Evolutionary conservation across 2,113 vertebrate genomes (phyloP), one percentile per base, ranked within the genome.

Genomic region (Seriola aureovittata): DNA sequence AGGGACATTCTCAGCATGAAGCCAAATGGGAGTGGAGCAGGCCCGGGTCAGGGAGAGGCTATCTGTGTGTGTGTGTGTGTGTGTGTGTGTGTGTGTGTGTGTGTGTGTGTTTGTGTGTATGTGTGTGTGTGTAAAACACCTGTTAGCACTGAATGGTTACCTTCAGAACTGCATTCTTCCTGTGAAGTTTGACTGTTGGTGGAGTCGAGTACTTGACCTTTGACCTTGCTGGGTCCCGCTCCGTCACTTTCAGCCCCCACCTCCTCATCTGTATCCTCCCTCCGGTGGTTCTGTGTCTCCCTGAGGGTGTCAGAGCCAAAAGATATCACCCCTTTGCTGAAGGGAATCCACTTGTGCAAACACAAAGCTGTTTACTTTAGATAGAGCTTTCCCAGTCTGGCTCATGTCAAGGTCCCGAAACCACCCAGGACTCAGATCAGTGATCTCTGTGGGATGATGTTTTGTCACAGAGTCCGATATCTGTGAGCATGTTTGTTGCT

Each of bases 111-210:
- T 23, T 23, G 23, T 23, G 23, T 23, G 23, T 23, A 23, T 44
- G 13, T 52, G 62, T 48, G 36, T 29, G 36, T 14, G 11, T 5
- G 75, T 5, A 44, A 65, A 66, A 62, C 82, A 91, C 86, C 85
- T 86, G 80, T 83, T 83, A 40, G 32, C 9, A 42, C 54, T 38
- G 11, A 73, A 60, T 11, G 8, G 5, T 54, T 69, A 83, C 79
- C 82, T 50, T 88, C 62, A 71, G 55, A 65, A 23, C 44, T 73
- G 58, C 54, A 21, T 62, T 75, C 54, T 57, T 80, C 54, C 50
- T 78, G 78, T 78, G 85, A 79, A 55, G 74, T 85, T 78, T 85
- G 89, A 84, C 17, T 4, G 57, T 21, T 25, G 29, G 23, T 23
- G 16, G 29, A 38, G 32, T 85, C 71, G 50, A 59, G 36, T n/a